Percentiles rank a stretch among this genome's conserved stretches.
phyloP scores from a whole-genome alignment of 2,113 vertebrate species.

The Geococcyx californianus region DNA sequence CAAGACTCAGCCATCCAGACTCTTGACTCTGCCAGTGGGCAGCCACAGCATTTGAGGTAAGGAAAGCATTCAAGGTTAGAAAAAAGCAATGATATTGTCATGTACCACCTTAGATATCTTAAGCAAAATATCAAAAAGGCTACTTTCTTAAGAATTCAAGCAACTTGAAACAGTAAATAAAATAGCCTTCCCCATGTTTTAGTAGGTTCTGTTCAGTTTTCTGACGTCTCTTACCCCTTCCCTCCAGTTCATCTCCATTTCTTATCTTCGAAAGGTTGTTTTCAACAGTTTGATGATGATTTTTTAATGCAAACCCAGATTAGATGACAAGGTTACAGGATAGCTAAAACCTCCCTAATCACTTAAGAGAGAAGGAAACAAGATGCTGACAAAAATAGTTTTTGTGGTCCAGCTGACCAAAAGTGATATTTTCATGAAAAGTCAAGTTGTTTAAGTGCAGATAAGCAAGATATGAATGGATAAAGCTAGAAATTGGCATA shows the following conservation, averaged over 20 bases:
- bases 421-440: neutral
- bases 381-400: neutral
- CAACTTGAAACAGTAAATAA: neutral
- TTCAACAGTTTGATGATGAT: neutral
- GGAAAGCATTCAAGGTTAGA: neutral
- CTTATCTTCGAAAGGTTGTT: neutral
- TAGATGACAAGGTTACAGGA: neutral
- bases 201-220: neutral
- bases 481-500: neutral
- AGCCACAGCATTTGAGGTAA: neutral
- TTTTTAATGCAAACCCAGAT: neutral
- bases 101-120: neutral
- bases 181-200: neutral
- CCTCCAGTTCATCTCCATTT: neutral
- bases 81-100: neutral
- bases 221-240: neutral
- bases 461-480: neutral
- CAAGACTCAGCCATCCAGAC: neutral
- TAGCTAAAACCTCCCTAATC: neutral
- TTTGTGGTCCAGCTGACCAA: neutral
- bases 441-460: neutral
- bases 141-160: neutral
- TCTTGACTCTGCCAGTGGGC: neutral
- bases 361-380: neutral
- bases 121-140: neutral